Evolutionary conservation across 2,113 vertebrate species (phyloP), one percentile per base, ranked within the genome.

Genomic region (Gnathonemus echidnorhynchus): DNA sequence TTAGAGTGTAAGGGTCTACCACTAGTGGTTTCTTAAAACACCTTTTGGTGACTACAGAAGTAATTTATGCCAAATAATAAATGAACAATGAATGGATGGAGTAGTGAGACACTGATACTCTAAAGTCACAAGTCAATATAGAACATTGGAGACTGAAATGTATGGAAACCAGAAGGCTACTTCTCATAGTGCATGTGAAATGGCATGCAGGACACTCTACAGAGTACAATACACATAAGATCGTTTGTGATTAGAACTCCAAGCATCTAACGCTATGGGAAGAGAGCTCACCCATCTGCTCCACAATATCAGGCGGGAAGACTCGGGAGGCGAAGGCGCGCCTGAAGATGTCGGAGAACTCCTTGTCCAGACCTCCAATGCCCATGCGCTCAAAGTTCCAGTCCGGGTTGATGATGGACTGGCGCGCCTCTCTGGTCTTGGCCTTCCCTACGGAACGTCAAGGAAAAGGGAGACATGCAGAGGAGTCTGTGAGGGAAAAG

Each of bases 381-480:
- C 98, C 98, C 98, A 99, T 99, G 90, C 96, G 97, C 95, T 99
- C 98, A 94, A 99, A 99, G 92, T 99, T 99, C 98, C 98, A 99
- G 93, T 99, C 98, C 0, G 98, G 98, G 93, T 97, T 99, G 95
- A 99, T 99, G 95, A 99, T 99, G 2, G 98, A 98, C 94, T 99
- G 98, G 0, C 97, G 96, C 58, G 97, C 97, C 92, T 97, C 98
- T 92, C 97, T 95, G 89, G 98, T 98, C 95, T 97, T 99, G 5
- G 98, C 94, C 94, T 98, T 99, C 42, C 98, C 98, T 99, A 74
- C 0, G 58, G 48, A 56, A 87, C 17, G 21, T 48, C 56, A 62
- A 88, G 88, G 70, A 45, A 46, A 50, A 24, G 35, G 45, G 49
- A 56, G 50, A 50, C 3, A 46, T 70, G 45, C 15, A n/a, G 62